Percentiles rank a stretch among this genome's conserved stretches.
Evolutionary conservation across 1,140 invertebrate species (phyloP).

Genomic region (Temnothorax nylanderi): DNA sequence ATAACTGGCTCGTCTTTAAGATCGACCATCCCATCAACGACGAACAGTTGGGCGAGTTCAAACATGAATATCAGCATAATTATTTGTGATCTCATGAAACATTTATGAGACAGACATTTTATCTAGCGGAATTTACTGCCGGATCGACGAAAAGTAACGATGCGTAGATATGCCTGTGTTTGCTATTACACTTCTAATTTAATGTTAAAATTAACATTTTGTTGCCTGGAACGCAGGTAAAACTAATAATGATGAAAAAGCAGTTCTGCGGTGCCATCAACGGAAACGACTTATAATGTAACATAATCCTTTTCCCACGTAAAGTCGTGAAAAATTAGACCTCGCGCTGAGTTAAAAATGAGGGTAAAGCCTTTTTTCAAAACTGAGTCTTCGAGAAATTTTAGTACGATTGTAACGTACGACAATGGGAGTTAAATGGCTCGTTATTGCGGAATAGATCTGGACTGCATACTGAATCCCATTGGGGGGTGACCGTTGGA

Average conservation of each 20-base stretch:
- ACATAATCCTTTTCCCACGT: not conserved
- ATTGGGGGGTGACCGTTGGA: not conserved
- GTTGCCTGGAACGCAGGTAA: not conserved
- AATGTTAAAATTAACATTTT: not conserved
- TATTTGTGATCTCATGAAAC: conserved; percentile 47
- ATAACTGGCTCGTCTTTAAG: conserved; percentile 2
- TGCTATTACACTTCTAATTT: not conserved
- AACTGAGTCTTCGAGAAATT: conserved; percentile 23
- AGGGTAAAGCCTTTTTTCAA: conserved; percentile 66
- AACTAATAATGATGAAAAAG: not conserved
- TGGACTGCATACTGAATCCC: not conserved
- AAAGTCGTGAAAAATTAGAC: not conserved
- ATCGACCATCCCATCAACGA: not conserved
- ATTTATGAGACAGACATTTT: conserved; percentile 29
- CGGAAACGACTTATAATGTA: conserved; percentile 13
- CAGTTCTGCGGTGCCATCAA: not conserved
- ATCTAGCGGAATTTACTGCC: not conserved
- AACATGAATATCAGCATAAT: conserved; percentile 43
- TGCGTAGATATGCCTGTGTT: not conserved
- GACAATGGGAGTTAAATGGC: conserved; percentile 68
- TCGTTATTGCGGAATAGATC: conserved; percentile 68
- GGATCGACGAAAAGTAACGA: not conserved
- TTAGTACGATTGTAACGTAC: not conserved
- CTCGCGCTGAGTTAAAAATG: conserved; percentile 67
- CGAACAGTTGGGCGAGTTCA: not conserved